Evolutionary conservation across 2,797 vertebrate species (phyloP).

Genomic region (Tauraco hartlaubi): DNA sequence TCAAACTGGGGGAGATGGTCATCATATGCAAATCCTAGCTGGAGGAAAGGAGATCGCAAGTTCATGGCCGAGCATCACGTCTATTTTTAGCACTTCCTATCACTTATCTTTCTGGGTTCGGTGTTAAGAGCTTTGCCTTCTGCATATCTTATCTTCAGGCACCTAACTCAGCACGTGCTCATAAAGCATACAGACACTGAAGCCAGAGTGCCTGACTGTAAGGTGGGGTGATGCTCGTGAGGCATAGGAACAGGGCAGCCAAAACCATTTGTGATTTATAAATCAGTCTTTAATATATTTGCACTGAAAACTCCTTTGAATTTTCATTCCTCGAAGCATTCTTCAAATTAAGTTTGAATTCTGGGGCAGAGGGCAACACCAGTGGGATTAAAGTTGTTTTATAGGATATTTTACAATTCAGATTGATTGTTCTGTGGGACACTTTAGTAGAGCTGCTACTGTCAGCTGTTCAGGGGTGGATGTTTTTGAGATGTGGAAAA

Average conservation of each 20-base stretch:
- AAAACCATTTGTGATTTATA: neutral
- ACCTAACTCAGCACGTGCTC: fast-evolving
- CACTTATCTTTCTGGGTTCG: neutral
- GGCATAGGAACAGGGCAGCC: neutral
- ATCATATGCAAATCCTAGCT: neutral
- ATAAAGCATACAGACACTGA: neutral
- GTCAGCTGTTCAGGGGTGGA: conserved; percentile 32
- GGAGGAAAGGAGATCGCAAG: neutral
- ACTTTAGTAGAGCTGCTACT: conserved; percentile 26
- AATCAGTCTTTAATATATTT: neutral
- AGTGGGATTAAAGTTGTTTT: neutral
- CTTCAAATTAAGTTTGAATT: conserved; percentile 23
- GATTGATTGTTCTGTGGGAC: conserved; percentile 27
- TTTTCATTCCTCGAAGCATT: neutral
- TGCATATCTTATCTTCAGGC: neutral
- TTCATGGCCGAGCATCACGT: neutral
- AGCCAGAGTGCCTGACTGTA: neutral
- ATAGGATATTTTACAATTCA: conserved; percentile 41
- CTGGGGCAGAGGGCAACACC: neutral
- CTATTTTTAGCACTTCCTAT: neutral
- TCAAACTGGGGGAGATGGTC: neutral
- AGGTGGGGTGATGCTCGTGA: neutral
- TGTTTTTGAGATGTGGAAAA: conserved; percentile 62
- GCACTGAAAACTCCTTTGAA: neutral
- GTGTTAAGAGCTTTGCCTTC: neutral